Percentiles rank a stretch among this genome's conserved stretches.
These are phyloP conservation scores for Homarus americanus DNA, from an alignment of 1,140 invertebrate species.

Conservation along the genomic window DNA sequence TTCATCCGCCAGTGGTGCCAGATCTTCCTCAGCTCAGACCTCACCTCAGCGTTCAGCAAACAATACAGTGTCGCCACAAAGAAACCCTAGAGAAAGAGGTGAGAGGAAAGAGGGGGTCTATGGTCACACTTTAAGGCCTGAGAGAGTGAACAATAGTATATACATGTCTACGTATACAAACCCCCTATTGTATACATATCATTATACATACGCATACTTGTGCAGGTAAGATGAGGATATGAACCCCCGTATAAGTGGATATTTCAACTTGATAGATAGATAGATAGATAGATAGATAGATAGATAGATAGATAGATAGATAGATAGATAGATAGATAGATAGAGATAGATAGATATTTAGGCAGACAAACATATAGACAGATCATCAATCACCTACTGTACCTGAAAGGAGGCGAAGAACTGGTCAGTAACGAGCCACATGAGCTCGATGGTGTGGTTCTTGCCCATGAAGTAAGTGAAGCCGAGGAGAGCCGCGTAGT, in stretches of 20 bases:
- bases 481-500: conserved; percentile 85
- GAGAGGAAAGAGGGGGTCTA: conserved; percentile 77
- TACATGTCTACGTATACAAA: too few species aligned
- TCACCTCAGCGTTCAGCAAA: conserved; percentile 81
- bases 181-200: too few species aligned
- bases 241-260: too few species aligned
- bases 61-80: conserved; percentile 86
- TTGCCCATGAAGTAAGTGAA: conserved; percentile 81
- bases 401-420: conserved; percentile 90
- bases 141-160: too few species aligned
- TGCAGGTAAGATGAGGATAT: too few species aligned
- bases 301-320: background rate
- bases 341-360: background rate
- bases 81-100: conserved; percentile 81
- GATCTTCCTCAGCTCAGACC: conserved; percentile 53
- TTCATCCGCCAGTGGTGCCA: conserved; percentile 63
- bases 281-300: too few species aligned
- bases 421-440: conserved; percentile 87
- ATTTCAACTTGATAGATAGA: too few species aligned
- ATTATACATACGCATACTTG: too few species aligned
- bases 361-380: too few species aligned
- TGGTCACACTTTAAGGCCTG: too few species aligned
- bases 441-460: conserved; percentile 81
- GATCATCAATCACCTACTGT: too few species aligned
- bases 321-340: background rate